A percentile compares a stretch with the other conserved stretches of the same genome.
These are phyloP conservation scores for Philereme vetulata DNA, from an alignment of 2,888 invertebrate genomes.

Conservation along the genomic window DNA sequence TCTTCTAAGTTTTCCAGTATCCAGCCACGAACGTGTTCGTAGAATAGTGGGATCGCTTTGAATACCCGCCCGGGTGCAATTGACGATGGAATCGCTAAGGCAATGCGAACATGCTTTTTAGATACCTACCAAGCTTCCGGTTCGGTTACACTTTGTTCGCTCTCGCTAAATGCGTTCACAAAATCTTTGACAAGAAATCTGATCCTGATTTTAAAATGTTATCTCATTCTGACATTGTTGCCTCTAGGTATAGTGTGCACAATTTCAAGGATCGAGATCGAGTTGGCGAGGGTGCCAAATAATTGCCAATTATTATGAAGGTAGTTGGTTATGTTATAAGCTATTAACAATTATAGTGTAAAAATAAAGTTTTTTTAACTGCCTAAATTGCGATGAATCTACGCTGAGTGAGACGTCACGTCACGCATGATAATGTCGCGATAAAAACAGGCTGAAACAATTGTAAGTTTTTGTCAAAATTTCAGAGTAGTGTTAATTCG, in stretches of 20 bases:
- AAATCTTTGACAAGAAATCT: constrained; percentile 14
- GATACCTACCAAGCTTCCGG: constrained; percentile 54
- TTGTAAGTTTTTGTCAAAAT: no score
- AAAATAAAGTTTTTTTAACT: no score
- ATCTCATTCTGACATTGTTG: background rate
- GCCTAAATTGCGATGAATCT: no score
- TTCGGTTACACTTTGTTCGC: constrained; percentile 48
- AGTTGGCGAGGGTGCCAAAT: no score
- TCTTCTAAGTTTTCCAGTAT: background rate
- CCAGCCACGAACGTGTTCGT: constrained; percentile 66
- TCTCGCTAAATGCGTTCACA: constrained; percentile 26
- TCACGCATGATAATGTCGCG: no score
- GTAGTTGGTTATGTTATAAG: no score
- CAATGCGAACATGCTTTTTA: constrained; percentile 62
- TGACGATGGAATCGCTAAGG: constrained; percentile 71
- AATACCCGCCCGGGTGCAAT: constrained; percentile 77
- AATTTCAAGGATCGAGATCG: no score
- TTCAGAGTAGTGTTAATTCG: no score
- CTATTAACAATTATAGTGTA: no score
- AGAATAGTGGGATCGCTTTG: constrained; percentile 76
- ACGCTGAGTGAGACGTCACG: no score
- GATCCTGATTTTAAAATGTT: background rate
- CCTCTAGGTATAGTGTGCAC: background rate
- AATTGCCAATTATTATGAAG: no score
- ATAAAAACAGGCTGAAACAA: no score